phyloP scores from a whole-genome alignment of 2,888 invertebrate genomes.

The Drosophila nr. perissopoda region DNA sequence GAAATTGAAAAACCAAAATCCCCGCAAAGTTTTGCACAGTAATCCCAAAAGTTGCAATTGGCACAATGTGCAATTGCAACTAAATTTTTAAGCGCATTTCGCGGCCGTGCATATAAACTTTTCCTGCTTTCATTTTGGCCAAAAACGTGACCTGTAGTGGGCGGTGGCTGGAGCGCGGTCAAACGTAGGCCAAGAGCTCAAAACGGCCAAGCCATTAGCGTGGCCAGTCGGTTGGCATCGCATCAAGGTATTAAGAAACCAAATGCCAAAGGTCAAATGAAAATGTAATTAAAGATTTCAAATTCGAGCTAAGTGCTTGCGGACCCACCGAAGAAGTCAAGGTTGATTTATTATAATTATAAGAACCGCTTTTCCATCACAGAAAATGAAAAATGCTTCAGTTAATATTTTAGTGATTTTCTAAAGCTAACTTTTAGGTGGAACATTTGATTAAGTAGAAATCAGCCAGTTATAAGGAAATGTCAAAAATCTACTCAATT shows the following conservation, averaged over 20 bases:
- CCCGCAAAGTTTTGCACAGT: slow-evolving; percentile 2
- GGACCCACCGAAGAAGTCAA: slow-evolving; percentile 2
- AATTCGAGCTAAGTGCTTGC: slow-evolving; percentile 27
- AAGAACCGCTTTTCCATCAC: background rate
- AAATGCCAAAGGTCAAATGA: slow-evolving; percentile 44
- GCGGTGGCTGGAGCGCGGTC: slow-evolving; percentile 12
- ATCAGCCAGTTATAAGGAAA: background rate
- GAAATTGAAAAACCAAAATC: slow-evolving; percentile 37
- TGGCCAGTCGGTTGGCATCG: slow-evolving; percentile 49
- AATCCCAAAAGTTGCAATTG: slow-evolving; percentile 45
- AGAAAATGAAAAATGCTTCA: background rate
- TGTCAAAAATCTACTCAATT: background rate
- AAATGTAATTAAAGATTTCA: slow-evolving; percentile 59
- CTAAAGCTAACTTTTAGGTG: background rate
- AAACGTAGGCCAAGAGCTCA: slow-evolving; percentile 29
- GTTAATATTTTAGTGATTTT: background rate
- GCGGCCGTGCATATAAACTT: slow-evolving; percentile 58
- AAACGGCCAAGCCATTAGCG: slow-evolving; percentile 1
- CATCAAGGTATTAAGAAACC: slow-evolving; percentile 38
- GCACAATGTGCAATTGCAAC: slow-evolving; percentile 47
- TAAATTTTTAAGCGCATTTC: slow-evolving; percentile 75
- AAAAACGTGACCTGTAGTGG: slow-evolving; percentile 26
- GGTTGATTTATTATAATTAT: slow-evolving; percentile 8
- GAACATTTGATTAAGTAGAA: background rate
- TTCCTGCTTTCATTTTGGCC: slow-evolving; percentile 70